Evolutionary conservation across 2,113 vertebrate species (phyloP).

Genomic region (Rhinopomastus cyanomelas): DNA sequence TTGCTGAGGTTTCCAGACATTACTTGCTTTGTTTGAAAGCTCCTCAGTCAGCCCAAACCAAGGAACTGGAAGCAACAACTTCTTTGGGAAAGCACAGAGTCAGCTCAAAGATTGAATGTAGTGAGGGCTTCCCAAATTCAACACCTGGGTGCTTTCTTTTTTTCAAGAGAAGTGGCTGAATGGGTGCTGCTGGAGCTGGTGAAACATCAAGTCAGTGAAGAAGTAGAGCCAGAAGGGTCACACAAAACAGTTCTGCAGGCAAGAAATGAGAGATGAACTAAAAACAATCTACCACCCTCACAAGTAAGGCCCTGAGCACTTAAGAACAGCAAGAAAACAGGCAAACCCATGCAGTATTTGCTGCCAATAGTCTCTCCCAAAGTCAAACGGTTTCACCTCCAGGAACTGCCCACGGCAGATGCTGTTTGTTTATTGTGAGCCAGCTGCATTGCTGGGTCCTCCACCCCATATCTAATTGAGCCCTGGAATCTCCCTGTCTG

Average conservation of each 20-base stretch:
- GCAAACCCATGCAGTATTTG: rapidly evolving
- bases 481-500: not conserved
- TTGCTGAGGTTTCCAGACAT: not conserved
- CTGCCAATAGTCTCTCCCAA: rapidly evolving
- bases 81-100: not conserved
- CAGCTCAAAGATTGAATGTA: not conserved
- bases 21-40: not conserved
- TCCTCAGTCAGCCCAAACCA: not conserved
- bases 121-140: not conserved
- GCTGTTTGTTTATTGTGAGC: rapidly evolving
- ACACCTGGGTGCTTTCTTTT: not conserved
- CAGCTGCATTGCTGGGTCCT: not conserved
- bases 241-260: not conserved
- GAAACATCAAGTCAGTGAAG: not conserved
- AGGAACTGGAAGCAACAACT: not conserved
- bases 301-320: not conserved
- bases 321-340: not conserved
- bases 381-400: not conserved
- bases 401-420: not conserved
- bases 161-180: not conserved
- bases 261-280: not conserved
- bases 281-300: not conserved
- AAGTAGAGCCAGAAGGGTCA: not conserved
- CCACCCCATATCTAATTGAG: not conserved
- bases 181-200: not conserved